A percentile compares a stretch with the other conserved stretches of the same genome.
These are phyloP conservation scores for Berghia stephanieae DNA, from an alignment of 1,140 invertebrate genomes.

Conservation along the genomic window DNA sequence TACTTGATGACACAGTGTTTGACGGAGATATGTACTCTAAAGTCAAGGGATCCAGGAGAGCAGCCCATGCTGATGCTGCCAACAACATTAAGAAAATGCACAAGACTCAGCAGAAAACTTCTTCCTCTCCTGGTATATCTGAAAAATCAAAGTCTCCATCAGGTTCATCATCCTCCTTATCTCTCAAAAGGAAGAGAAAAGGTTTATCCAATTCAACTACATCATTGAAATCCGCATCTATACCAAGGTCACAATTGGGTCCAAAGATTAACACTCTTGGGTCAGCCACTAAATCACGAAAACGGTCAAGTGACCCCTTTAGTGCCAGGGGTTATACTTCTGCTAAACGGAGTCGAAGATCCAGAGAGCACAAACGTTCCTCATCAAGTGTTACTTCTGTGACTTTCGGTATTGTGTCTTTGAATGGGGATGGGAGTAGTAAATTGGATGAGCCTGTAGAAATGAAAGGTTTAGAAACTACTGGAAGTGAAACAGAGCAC, in stretches of 20 bases:
- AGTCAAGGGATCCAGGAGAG: constrained; percentile 25
- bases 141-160: constrained; percentile 13
- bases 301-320: constrained; percentile 21
- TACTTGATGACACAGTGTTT: neutral
- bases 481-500: no score
- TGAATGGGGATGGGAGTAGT: no score
- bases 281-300: neutral
- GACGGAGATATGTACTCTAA: constrained; percentile 32
- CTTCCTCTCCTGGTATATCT: neutral
- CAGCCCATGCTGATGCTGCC: constrained; percentile 29
- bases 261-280: no score
- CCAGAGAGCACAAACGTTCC: neutral
- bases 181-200: neutral
- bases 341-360: constrained; percentile 21
- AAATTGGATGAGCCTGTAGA: no score
- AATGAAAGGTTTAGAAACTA: no score
- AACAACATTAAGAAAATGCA: constrained; percentile 28
- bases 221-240: no score
- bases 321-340: constrained; percentile 29
- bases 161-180: neutral
- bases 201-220: no score
- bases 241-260: no score
- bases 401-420: no score
- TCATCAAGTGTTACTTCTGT: neutral
- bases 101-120: neutral